Conservation (phyloP, 2,888 invertebrate genomes). For the Sinhomidia bicolor region DNA sequence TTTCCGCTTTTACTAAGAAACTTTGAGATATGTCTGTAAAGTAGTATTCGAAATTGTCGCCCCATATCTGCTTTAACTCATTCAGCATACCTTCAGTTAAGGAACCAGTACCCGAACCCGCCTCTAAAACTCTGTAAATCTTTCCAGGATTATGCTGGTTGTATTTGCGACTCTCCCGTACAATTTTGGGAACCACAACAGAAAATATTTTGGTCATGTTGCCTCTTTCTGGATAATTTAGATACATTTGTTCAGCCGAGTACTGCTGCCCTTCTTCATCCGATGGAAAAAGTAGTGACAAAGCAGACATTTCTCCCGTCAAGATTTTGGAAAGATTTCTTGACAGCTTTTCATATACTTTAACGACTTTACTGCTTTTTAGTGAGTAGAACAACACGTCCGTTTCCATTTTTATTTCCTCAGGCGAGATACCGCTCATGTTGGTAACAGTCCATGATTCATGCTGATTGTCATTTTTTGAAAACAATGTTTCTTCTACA, state of each 20-base stretch:
- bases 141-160: background rate
- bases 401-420: background rate
- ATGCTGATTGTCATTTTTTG: background rate
- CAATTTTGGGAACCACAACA: background rate
- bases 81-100: background rate
- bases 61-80: background rate
- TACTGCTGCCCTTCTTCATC: constrained; percentile 6
- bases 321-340: background rate
- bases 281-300: constrained; percentile 26
- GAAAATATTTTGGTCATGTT: background rate
- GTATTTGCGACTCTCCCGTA: background rate
- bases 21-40: constrained; percentile 51
- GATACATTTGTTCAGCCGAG: constrained; percentile 11
- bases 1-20: constrained; percentile 40
- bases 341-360: background rate
- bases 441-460: background rate
- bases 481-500: background rate
- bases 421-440: no score
- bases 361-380: background rate
- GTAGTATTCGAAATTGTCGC: constrained; percentile 29
- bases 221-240: background rate
- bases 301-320: constrained; percentile 16
- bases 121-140: constrained; percentile 41
- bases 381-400: background rate
- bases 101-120: constrained; percentile 52